Evolutionary conservation across 2,113 vertebrate genomes (phyloP).

Genomic region (Channa maculata): DNA sequence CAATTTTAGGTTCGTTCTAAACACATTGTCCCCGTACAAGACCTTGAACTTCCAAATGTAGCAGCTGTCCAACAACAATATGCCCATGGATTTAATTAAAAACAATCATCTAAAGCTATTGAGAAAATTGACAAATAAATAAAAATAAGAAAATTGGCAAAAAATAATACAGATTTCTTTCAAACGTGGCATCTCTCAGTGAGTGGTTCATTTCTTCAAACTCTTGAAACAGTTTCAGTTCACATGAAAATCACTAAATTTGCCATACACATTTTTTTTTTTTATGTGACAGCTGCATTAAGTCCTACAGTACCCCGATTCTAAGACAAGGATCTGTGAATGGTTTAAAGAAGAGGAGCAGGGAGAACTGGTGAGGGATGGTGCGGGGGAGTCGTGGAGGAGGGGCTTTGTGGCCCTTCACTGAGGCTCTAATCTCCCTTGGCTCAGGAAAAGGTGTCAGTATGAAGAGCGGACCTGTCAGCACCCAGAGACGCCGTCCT

Average conservation of each 20-base stretch:
- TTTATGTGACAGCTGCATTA: slow-evolving; percentile 34
- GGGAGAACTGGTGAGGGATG: slow-evolving; percentile 16
- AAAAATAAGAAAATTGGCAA: too few relatives aligned
- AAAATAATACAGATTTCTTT: too few relatives aligned
- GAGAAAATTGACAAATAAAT: too few relatives aligned
- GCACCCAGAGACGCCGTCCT: slow-evolving; percentile 42
- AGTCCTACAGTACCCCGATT: slow-evolving; percentile 13
- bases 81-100: too few relatives aligned
- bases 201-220: too few relatives aligned
- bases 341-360: slow-evolving; percentile 26
- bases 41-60: too few relatives aligned
- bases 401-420: slow-evolving; percentile 22
- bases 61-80: too few relatives aligned
- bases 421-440: slow-evolving; percentile 46
- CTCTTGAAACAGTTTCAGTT: slow-evolving; percentile 10
- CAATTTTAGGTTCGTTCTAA: too few relatives aligned
- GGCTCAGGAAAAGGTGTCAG: slow-evolving; percentile 66
- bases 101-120: too few relatives aligned
- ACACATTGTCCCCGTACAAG: too few relatives aligned
- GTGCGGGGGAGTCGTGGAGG: slow-evolving; percentile 22
- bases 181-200: too few relatives aligned
- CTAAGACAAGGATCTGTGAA: slow-evolving; percentile 4
- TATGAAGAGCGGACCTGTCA: slow-evolving; percentile 53
- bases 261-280: slow-evolving; percentile 26
- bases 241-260: slow-evolving; percentile 30